Evolutionary conservation across 2,113 vertebrate species (phyloP).

Genomic region (Gasterosteus nipponicus): DNA sequence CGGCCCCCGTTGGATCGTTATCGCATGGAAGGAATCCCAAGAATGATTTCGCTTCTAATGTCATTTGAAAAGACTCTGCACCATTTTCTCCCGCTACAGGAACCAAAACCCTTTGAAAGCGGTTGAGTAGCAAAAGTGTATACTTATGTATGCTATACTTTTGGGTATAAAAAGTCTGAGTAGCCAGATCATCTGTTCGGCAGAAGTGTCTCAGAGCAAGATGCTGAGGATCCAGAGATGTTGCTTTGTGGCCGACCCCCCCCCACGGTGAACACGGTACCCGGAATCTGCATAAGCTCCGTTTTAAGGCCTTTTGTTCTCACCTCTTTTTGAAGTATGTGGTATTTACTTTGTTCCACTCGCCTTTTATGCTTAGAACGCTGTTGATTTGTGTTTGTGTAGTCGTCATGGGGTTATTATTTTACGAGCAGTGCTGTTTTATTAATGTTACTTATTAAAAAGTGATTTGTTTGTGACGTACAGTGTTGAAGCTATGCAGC

Average conservation of each 20-base stretch:
- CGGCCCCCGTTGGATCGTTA: background rate
- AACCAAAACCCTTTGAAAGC: background rate
- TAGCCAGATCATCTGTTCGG: background rate
- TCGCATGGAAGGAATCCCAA: background rate
- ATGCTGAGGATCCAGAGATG: background rate
- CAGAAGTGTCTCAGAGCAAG: constrained; percentile 7
- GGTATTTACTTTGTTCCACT: constrained; percentile 37
- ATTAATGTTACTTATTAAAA: constrained; percentile 22
- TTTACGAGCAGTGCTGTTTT: constrained; percentile 30
- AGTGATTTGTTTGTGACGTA: constrained; percentile 12
- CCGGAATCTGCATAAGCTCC: constrained; percentile 40
- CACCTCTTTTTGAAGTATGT: constrained; percentile 16
- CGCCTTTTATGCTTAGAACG: constrained; percentile 36
- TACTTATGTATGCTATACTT: background rate
- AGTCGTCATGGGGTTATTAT: background rate
- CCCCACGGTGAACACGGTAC: constrained; percentile 25
- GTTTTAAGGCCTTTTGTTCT: constrained; percentile 12
- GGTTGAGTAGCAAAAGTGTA: background rate
- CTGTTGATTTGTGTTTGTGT: constrained; percentile 52
- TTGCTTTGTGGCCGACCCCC: background rate
- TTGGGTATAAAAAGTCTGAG: background rate
- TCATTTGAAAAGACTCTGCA: constrained; percentile 14
- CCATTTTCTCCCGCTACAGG: background rate
- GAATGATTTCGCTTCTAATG: background rate
- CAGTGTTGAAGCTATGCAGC: constrained; percentile 56